phyloP scores from a whole-genome alignment of 1,140 invertebrate species.

The Battus philenor region DNA sequence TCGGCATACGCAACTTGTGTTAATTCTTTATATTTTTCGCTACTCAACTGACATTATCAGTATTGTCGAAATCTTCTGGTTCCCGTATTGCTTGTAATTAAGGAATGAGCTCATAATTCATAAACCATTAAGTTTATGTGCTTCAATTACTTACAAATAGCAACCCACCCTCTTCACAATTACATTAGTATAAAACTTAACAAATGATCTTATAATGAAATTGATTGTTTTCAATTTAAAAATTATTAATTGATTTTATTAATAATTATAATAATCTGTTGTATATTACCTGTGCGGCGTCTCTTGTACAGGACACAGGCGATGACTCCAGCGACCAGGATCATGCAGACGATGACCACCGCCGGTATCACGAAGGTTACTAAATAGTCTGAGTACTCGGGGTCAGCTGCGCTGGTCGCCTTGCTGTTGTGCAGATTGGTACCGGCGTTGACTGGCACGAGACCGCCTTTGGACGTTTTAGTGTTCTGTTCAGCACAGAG shows the following conservation, averaged over 20 bases:
- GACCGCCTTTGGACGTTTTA: constrained; percentile 48
- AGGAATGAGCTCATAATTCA: too few relatives aligned
- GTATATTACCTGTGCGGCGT: constrained; percentile 83
- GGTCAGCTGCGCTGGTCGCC: constrained; percentile 31
- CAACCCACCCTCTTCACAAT: too few relatives aligned
- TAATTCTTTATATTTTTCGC: too few relatives aligned
- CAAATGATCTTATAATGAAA: constrained; percentile 78
- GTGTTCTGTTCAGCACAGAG: constrained; percentile 80
- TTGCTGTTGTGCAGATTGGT: constrained; percentile 37
- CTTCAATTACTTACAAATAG: too few relatives aligned
- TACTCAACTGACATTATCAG: too few relatives aligned
- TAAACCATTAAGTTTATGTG: too few relatives aligned
- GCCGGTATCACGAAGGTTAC: constrained; percentile 94
- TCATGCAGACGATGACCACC: constrained; percentile 92
- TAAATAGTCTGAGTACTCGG: constrained; percentile 90
- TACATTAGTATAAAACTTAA: background rate
- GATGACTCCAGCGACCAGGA: constrained; percentile 89
- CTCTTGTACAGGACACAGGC: constrained; percentile 92
- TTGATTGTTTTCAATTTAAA: too few relatives aligned
- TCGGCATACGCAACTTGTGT: too few relatives aligned
- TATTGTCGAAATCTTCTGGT: too few relatives aligned
- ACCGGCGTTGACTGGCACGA: constrained; percentile 34
- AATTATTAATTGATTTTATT: too few relatives aligned
- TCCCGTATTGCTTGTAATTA: too few relatives aligned
- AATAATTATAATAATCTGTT: too few relatives aligned